Evolutionary conservation across 1,140 invertebrate genomes (phyloP).

Genomic region (Melanaphis sacchari): DNA sequence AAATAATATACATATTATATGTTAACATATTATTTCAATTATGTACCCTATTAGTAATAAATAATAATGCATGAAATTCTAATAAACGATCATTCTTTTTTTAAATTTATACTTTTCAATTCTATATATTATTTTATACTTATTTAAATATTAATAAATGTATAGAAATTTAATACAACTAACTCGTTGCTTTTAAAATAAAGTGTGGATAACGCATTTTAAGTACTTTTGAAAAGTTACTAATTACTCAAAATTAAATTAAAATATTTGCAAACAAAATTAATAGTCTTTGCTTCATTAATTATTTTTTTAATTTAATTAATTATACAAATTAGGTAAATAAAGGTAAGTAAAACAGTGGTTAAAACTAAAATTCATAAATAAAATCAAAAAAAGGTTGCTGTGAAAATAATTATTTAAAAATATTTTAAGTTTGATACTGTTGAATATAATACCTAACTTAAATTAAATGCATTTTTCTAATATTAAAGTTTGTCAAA

Average conservation of each 20-base stretch:
- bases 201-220: not conserved
- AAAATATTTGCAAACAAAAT: slow-evolving; percentile 1
- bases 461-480: not conserved
- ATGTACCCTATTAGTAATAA: too few relatives aligned
- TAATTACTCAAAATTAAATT: not conserved
- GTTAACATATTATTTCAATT: too few relatives aligned
- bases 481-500: not conserved
- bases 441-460: not conserved
- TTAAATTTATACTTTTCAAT: too few relatives aligned
- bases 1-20: not conserved
- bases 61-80: too few relatives aligned
- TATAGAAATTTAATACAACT: not conserved
- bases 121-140: not conserved
- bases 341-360: not conserved
- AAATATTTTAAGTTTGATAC: not conserved
- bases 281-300: not conserved
- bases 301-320: not conserved
- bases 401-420: not conserved
- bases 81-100: too few relatives aligned
- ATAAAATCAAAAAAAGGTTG: not conserved
- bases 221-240: not conserved
- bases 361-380: not conserved
- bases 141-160: not conserved
- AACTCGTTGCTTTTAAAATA: not conserved
- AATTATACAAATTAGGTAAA: slow-evolving; percentile 1